A percentile compares a stretch with the other conserved stretches of the same genome.
These are phyloP conservation scores for Augochlorella aurata DNA, from an alignment of 2,888 invertebrate species.

Conservation along the genomic window DNA sequence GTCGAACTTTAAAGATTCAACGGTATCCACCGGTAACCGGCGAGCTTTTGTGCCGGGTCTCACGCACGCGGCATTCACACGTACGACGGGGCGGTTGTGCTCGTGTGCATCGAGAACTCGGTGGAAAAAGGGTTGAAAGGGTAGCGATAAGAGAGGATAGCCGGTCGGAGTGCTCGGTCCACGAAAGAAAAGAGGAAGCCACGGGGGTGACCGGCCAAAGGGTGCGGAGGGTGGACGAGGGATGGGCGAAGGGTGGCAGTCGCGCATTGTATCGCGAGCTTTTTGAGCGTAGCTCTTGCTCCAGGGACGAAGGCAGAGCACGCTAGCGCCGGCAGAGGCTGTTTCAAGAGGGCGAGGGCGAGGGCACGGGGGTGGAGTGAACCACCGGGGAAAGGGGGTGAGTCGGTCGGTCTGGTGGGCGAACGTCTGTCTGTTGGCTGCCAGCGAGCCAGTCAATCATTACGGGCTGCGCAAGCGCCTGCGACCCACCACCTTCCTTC, in stretches of 20 bases:
- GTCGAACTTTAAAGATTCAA: conserved; percentile 66
- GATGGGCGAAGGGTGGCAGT: conserved; percentile 44
- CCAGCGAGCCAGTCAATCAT: conserved; percentile 82
- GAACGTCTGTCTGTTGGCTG: conserved; percentile 82
- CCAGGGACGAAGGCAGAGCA: conserved; percentile 57
- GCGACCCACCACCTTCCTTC: conserved; percentile 63
- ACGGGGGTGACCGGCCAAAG: conserved; percentile 38
- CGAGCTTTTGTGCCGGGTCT: conserved; percentile 56
- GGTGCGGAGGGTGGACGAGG: conserved; percentile 12
- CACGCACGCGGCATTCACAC: conserved; percentile 24
- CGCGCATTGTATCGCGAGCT: conserved; percentile 75
- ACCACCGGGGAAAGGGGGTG: conserved; percentile 64
- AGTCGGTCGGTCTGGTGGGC: conserved; percentile 77
- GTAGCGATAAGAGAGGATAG: conserved; percentile 65
- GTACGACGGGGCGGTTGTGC: background rate
- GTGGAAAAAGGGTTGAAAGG: conserved; percentile 68
- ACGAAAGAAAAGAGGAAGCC: conserved; percentile 65
- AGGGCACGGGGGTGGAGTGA: conserved; percentile 52
- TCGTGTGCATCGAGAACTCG: conserved; percentile 28
- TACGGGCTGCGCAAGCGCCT: conserved; percentile 81
- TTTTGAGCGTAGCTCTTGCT: conserved; percentile 67
- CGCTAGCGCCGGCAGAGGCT: conserved; percentile 63
- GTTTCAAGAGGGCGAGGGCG: conserved; percentile 56
- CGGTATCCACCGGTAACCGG: conserved; percentile 54
- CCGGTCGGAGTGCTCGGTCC: conserved; percentile 53